Percentiles rank a stretch among this genome's conserved stretches.
Conservation (phyloP, 2,113 vertebrate species). For the Sphaerodactylus townsendi region DNA sequence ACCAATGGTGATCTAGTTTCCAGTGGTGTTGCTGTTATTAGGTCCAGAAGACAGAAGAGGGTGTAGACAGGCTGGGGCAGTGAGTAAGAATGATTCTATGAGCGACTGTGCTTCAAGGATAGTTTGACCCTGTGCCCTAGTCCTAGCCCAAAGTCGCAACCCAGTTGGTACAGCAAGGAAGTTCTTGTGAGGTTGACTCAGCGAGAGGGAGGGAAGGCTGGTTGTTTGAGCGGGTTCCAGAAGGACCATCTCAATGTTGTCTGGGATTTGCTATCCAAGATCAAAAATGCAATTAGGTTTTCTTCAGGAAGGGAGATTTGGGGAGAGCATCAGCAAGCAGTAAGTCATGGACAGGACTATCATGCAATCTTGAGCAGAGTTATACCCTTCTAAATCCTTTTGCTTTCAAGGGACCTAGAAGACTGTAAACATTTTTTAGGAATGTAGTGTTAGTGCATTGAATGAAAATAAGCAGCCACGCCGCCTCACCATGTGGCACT, state of each 20-base stretch:
- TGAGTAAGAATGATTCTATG: background rate
- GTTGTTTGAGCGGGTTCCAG: background rate
- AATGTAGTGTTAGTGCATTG: too few species aligned
- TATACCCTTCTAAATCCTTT: too few species aligned
- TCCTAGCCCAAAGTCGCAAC: background rate
- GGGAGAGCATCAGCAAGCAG: background rate
- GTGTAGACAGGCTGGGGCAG: background rate
- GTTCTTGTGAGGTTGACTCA: background rate
- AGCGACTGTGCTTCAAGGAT: background rate
- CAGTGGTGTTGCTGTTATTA: background rate
- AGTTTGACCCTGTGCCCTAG: background rate
- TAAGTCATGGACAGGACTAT: background rate
- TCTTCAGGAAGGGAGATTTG: background rate
- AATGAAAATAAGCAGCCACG: background rate
- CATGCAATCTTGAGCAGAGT: too few species aligned
- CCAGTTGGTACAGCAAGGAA: too few species aligned
- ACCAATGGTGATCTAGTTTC: too few species aligned
- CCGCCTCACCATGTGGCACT: background rate
- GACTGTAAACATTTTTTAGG: too few species aligned
- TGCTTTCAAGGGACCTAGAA: too few species aligned
- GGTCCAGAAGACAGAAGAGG: background rate
- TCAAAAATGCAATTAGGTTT: background rate
- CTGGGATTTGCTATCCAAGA: background rate
- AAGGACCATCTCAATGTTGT: background rate
- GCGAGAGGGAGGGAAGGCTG: too few species aligned